A percentile compares a stretch with the other conserved stretches of the same genome.
Conservation (phyloP, 1,140 invertebrate species). For the Nephotettix cincticeps region DNA sequence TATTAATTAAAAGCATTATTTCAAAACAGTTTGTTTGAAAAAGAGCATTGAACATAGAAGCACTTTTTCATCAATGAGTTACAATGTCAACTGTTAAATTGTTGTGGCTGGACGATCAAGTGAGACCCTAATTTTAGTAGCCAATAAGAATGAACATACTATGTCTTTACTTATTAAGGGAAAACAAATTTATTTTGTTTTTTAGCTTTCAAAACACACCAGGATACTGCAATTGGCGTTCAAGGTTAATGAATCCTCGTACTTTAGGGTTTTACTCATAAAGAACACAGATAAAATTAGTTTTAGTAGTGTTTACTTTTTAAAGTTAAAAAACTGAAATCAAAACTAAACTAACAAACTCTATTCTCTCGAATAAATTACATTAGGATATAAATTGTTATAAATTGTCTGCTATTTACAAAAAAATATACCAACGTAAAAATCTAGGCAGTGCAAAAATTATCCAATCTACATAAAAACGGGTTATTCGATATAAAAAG, state of each 20-base stretch:
- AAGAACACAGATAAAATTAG: neutral
- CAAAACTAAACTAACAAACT: neutral
- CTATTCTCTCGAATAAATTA: neutral
- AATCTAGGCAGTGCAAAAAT: constrained; percentile 8
- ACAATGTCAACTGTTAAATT: neutral
- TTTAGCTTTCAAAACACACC: neutral
- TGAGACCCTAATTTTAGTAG: neutral
- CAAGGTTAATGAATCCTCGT: neutral
- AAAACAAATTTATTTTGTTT: neutral
- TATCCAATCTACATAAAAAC: neutral
- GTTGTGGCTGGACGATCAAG: neutral
- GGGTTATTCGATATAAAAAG: neutral
- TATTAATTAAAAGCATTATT: neutral
- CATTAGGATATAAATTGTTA: neutral
- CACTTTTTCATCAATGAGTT: neutral
- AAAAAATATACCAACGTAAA: neutral
- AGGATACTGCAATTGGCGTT: neutral
- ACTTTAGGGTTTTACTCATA: neutral
- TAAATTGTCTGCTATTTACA: neutral
- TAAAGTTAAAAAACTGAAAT: neutral
- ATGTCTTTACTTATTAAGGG: neutral
- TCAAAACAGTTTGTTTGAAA: neutral
- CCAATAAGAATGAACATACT: neutral
- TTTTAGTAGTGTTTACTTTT: neutral
- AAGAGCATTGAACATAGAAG: neutral